These are phyloP conservation scores for Napeogenes inachia DNA, from an alignment of 2,888 invertebrate genomes.

Conservation along the genomic window DNA sequence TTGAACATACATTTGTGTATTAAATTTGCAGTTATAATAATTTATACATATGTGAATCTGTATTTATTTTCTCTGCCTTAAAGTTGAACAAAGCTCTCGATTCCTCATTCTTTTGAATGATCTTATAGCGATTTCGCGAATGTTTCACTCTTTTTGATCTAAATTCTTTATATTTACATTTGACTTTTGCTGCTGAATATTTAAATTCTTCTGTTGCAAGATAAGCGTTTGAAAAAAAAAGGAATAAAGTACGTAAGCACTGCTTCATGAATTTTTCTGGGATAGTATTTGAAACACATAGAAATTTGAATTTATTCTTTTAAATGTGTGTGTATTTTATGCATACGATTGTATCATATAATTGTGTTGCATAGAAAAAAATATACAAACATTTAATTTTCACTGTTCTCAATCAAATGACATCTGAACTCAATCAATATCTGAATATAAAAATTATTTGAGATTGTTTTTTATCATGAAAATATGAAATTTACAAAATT, in stretches of 20 bases:
- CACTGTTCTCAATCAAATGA: too few species aligned
- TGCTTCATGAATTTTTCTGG: neutral
- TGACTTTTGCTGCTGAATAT: conserved; percentile 32
- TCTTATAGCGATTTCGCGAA: conserved; percentile 69
- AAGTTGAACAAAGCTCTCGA: conserved; percentile 64
- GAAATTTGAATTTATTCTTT: neutral
- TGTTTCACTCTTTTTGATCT: conserved; percentile 71
- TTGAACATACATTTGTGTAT: too few species aligned
- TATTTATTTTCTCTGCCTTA: conserved; percentile 62
- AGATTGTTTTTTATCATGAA: too few species aligned
- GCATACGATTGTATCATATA: too few species aligned
- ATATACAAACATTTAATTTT: too few species aligned
- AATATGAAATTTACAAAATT: too few species aligned
- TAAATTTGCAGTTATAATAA: too few species aligned
- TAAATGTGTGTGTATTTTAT: neutral
- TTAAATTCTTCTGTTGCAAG: conserved; percentile 62
- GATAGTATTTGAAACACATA: neutral
- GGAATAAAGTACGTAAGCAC: conserved; percentile 4
- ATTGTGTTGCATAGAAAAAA: too few species aligned
- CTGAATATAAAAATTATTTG: too few species aligned
- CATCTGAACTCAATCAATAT: too few species aligned
- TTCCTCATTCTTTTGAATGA: conserved; percentile 69
- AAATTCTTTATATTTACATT: conserved; percentile 62
- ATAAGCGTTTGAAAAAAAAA: conserved; percentile 57
- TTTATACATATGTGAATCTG: too few species aligned